Percentiles rank a stretch among this genome's conserved stretches.
Evolutionary conservation across 2,797 vertebrate genomes (phyloP).

Genomic region (Dallia pectoralis): DNA sequence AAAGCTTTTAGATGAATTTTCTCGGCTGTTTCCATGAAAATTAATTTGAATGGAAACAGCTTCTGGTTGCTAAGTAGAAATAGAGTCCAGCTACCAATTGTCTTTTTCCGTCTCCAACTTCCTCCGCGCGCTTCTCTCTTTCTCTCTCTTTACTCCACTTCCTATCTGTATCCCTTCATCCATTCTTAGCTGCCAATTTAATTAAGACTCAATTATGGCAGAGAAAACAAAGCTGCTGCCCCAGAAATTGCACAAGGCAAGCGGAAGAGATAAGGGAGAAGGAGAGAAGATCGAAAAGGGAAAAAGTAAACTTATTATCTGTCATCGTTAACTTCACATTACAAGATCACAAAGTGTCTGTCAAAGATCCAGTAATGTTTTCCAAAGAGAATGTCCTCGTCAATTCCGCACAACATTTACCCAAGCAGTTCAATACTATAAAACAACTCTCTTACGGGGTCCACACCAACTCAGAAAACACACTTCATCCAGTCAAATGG

Average conservation of each 20-base stretch:
- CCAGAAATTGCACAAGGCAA: slow-evolving; percentile 13
- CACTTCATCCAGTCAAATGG: no score
- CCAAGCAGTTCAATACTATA: no score
- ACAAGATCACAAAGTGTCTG: not conserved
- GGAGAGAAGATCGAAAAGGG: not conserved
- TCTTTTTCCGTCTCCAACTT: slow-evolving; percentile 34
- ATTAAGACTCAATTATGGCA: slow-evolving; percentile 83
- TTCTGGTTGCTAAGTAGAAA: slow-evolving; percentile 55
- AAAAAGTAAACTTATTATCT: not conserved
- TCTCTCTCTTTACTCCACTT: slow-evolving; percentile 33
- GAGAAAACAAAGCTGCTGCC: slow-evolving; percentile 71
- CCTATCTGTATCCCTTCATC: slow-evolving; percentile 52
- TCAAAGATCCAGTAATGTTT: not conserved
- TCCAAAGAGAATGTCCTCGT: no score
- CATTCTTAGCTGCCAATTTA: slow-evolving; percentile 73
- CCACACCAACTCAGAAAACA: no score
- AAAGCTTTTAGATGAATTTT: slow-evolving; percentile 55
- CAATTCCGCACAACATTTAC: no score
- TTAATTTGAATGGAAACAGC: slow-evolving; percentile 31
- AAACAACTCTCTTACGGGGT: no score
- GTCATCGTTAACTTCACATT: not conserved
- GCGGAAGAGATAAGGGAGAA: not conserved
- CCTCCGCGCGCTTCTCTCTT: slow-evolving; percentile 19
- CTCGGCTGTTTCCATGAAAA: slow-evolving; percentile 56
- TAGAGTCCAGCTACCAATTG: slow-evolving; percentile 50